A percentile compares a stretch with the other conserved stretches of the same genome.
Evolutionary conservation across 2,113 vertebrate genomes (phyloP).

Genomic region (Oplegnathus fasciatus): DNA sequence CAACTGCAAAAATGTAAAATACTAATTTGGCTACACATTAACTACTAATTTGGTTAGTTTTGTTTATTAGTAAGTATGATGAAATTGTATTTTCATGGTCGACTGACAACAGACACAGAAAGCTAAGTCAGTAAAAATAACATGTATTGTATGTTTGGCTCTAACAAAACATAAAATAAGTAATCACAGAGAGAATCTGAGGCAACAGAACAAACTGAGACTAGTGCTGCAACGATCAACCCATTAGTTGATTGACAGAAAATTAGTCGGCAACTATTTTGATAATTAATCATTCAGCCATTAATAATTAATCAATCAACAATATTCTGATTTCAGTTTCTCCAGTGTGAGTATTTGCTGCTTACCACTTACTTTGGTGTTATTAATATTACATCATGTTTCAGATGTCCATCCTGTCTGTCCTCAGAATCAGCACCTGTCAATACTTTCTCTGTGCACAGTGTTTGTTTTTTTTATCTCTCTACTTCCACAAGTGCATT

Average conservation of each 20-base stretch:
- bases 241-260: background rate
- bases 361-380: too few species aligned
- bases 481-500: too few species aligned
- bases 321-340: background rate
- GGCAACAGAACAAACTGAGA: background rate
- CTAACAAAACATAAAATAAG: background rate
- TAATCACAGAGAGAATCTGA: slow-evolving; percentile 4
- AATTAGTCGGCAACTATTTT: background rate
- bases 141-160: background rate
- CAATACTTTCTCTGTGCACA: too few species aligned
- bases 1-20: background rate
- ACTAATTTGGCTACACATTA: background rate
- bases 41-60: background rate
- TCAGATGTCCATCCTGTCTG: too few species aligned
- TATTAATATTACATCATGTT: too few species aligned
- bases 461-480: too few species aligned
- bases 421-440: too few species aligned
- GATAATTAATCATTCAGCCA: background rate
- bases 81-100: too few species aligned
- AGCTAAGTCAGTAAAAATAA: background rate
- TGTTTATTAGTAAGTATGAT: too few species aligned
- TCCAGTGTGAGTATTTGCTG: too few species aligned
- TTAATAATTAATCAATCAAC: too few species aligned
- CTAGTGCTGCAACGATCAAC: background rate
- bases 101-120: background rate